phyloP scores from a whole-genome alignment of 2,113 vertebrate species.

The Mus spicilegus region DNA sequence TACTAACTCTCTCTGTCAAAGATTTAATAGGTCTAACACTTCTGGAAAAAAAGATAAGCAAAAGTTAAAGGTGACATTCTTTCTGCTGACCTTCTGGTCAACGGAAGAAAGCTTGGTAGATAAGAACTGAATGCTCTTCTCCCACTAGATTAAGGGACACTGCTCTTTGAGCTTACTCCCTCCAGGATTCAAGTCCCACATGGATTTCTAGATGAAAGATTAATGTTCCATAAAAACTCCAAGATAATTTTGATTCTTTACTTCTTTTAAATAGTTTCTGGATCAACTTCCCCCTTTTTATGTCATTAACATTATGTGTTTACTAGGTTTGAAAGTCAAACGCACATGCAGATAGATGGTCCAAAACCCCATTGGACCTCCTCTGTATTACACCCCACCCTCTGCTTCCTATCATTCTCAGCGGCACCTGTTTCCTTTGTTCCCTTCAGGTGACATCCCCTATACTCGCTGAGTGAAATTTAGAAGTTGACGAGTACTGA shows the following conservation, averaged over 20 bases:
- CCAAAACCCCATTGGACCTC: too few relatives aligned
- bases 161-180: background rate
- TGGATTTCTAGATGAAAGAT: background rate
- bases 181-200: background rate
- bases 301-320: background rate
- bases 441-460: background rate
- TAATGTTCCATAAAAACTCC: background rate
- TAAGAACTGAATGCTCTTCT: background rate
- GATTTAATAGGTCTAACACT: constrained; percentile 48
- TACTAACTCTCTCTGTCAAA: background rate
- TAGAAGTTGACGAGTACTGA: background rate
- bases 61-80: constrained; percentile 10
- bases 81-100: constrained; percentile 29
- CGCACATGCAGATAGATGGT: background rate
- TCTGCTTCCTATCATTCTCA: background rate
- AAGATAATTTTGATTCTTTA: background rate
- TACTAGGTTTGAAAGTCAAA: background rate
- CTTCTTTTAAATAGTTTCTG: background rate
- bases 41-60: background rate
- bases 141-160: background rate
- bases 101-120: constrained; percentile 19
- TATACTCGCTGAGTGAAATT: background rate
- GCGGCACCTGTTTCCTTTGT: background rate
- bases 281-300: background rate
- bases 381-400: background rate